phyloP scores from a whole-genome alignment of 2,888 invertebrate species.

The Eilema caniola region DNA sequence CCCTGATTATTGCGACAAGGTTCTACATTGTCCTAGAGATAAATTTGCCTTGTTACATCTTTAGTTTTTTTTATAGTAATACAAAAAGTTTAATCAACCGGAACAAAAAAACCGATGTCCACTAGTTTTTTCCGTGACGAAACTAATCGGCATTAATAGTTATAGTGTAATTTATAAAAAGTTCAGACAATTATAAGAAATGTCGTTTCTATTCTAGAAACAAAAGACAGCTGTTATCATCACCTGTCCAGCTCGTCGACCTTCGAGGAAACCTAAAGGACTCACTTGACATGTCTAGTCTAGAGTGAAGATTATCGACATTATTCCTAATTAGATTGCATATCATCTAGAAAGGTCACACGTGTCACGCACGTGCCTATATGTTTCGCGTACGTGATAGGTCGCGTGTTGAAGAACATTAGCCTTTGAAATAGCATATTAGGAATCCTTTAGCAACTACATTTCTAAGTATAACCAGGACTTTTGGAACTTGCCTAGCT shows the following conservation, averaged over 20 bases:
- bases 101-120: neutral
- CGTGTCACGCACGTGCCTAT: constrained; percentile 61
- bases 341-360: constrained; percentile 51
- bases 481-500: neutral
- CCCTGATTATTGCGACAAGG: constrained; percentile 1
- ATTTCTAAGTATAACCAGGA: constrained; percentile 5
- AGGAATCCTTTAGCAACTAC: constrained; percentile 21
- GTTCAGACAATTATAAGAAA: neutral
- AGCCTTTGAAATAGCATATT: constrained; percentile 43
- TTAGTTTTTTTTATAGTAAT: constrained; percentile 3
- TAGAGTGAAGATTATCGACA: constrained; percentile 45
- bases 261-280: constrained; percentile 46
- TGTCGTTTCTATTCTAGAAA: neutral
- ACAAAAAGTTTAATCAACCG: neutral
- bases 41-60: constrained; percentile 1
- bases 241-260: constrained; percentile 29
- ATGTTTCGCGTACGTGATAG: constrained; percentile 59
- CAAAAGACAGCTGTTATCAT: neutral
- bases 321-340: constrained; percentile 60
- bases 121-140: neutral
- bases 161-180: neutral
- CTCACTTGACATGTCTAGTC: constrained; percentile 30
- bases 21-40: neutral
- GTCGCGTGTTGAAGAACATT: constrained; percentile 54
- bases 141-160: neutral